phyloP scores from a whole-genome alignment of 30 jellyfish, hydroid and myxozoan genomes.

The Hydra vulgaris region DNA sequence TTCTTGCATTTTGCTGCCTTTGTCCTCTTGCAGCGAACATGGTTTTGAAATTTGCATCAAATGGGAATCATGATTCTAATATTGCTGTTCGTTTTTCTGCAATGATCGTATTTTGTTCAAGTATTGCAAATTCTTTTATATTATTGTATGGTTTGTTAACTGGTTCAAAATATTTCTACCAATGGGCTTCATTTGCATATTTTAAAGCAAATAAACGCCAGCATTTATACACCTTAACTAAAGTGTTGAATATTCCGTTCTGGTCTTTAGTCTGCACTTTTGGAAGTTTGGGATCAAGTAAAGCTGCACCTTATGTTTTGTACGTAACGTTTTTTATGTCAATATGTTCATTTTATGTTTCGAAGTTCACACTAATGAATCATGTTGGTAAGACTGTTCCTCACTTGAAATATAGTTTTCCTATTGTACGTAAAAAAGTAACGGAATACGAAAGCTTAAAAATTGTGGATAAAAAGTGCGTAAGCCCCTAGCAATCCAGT shows the following conservation, averaged over 20 bases:
- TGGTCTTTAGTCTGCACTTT: conserved; percentile 22
- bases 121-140: conserved; percentile 12
- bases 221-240: not conserved
- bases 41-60: not conserved
- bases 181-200: conserved; percentile 18
- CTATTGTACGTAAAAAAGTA: not conserved
- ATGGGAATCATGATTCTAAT: conserved; percentile 8
- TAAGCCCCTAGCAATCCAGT: conserved; percentile 44
- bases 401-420: not conserved
- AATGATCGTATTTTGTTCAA: not conserved
- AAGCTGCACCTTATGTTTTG: not conserved
- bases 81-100: conserved; percentile 19
- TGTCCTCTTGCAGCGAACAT: conserved; percentile 24
- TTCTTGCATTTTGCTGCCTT: conserved; percentile 15
- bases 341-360: conserved; percentile 1
- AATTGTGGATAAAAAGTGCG: not conserved
- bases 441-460: not conserved
- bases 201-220: not conserved
- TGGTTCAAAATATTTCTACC: conserved; percentile 5
- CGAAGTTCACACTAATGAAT: not conserved
- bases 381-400: conserved; percentile 6
- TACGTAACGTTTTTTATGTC: not conserved
- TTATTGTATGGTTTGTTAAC: conserved; percentile 10
- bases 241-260: conserved; percentile 26
- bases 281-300: conserved; percentile 10